Percentiles rank a stretch among this genome's conserved stretches.
These are phyloP conservation scores for Bombus polaris DNA, from an alignment of 1,140 invertebrate species.

Conservation along the genomic window DNA sequence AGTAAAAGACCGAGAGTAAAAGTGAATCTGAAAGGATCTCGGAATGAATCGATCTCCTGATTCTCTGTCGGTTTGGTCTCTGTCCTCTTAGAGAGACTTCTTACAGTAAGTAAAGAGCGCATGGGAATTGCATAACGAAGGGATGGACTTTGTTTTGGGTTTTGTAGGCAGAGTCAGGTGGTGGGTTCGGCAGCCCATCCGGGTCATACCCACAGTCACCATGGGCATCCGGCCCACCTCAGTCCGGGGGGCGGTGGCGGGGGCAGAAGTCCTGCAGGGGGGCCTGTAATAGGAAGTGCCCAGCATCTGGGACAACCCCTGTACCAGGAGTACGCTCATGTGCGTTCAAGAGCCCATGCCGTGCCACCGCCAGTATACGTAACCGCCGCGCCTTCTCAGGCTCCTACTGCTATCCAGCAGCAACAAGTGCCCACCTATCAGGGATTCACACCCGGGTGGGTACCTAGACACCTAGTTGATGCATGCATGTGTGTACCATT, in stretches of 20 bases:
- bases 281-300: slow-evolving; percentile 75
- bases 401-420: slow-evolving; percentile 79
- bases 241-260: slow-evolving; percentile 79
- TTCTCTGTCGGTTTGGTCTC: slow-evolving; percentile 50
- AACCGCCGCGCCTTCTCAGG: slow-evolving; percentile 79
- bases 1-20: neutral
- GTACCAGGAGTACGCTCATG: slow-evolving; percentile 81
- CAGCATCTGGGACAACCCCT: slow-evolving; percentile 81
- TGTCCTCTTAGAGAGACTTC: slow-evolving; percentile 40
- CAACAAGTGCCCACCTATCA: slow-evolving; percentile 83
- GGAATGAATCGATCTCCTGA: slow-evolving; percentile 1
- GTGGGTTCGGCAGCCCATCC: slow-evolving; percentile 79
- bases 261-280: slow-evolving; percentile 77
- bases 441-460: slow-evolving; percentile 83
- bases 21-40: slow-evolving; percentile 3
- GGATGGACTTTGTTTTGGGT: slow-evolving; percentile 71
- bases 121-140: slow-evolving; percentile 64
- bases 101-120: slow-evolving; percentile 52
- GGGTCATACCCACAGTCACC: slow-evolving; percentile 79
- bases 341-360: slow-evolving; percentile 79
- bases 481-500: slow-evolving; percentile 82
- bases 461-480: slow-evolving; percentile 82
- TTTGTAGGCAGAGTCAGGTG: slow-evolving; percentile 81
- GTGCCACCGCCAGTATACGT: slow-evolving; percentile 81
- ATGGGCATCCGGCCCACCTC: slow-evolving; percentile 78